Evolutionary conservation across 2,113 vertebrate genomes (phyloP), one percentile per base, ranked within the genome.

Genomic region (Pygoscelis antarcticus): DNA sequence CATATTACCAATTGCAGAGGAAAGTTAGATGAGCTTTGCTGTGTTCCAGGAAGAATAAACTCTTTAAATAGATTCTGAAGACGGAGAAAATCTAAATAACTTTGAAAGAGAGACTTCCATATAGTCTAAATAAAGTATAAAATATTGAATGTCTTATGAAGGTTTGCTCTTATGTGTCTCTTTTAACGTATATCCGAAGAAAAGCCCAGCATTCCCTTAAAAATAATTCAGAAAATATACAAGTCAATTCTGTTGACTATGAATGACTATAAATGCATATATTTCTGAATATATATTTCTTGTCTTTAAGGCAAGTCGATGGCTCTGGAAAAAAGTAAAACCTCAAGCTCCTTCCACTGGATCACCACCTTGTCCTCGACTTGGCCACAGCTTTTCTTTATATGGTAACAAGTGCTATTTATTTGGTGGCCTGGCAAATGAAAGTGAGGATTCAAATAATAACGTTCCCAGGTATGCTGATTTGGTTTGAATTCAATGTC

Each of bases 311-410:
- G 99, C 99, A 79, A 99, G 99, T 97, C 99, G 99, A 60, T 99
- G 99, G 99, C 98, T 99, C 60, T 99, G 99, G 99, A 99, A 99
- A 98, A 99, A 99, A 97, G 98, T 99, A 87, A 99, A 99, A 90
- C 99, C 99, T 75, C 98, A 99, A 71, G 96, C 98, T 78, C 98
- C 99, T 51, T 98, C 98, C 79, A 98, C 98, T 72, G 99, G 99
- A 85, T 98, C 97, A 42, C 98, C 98, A 75, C 99, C 99, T 57
- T 99, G 99, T 86, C 99, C 99, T 96, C 98, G 99, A 8, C 98
- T 99, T 75, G 99, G 99, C 55, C 99, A 99, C 97, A 99, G 99
- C 95, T 99, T 99, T 97, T 99, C 99, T 93, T 98, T 99, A 23
- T 98, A 99, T 89, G 99, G 99, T 89, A 99, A 99, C 97, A 99